Conservation (phyloP, 2,797 vertebrate genomes). For the Phoeniculus purpureus region DNA sequence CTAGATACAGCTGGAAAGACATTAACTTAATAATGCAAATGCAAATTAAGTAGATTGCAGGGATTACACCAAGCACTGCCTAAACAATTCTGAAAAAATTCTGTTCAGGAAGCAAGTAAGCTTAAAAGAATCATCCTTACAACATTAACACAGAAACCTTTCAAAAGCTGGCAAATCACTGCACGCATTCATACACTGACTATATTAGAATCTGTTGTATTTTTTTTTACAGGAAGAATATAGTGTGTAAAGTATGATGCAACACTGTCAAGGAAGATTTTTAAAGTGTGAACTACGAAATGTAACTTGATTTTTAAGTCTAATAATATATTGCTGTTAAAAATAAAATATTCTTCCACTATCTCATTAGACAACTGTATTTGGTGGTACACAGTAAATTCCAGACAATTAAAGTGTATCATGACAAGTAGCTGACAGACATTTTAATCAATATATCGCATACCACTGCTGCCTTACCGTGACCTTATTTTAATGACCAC, state of each 20-base stretch:
- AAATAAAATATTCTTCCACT: neutral
- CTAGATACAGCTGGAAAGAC: neutral
- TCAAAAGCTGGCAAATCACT: neutral
- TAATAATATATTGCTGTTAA: neutral
- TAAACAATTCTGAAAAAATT: neutral
- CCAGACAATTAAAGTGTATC: neutral
- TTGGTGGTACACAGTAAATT: neutral
- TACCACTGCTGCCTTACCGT: neutral
- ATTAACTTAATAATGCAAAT: neutral
- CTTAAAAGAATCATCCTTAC: neutral
- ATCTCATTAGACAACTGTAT: neutral
- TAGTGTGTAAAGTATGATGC: neutral
- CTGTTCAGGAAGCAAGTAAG: neutral
- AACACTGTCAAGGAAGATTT: neutral
- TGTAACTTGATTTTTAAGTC: neutral
- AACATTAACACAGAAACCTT: neutral
- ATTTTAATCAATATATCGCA: neutral
- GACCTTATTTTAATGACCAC: slow-evolving; percentile 53
- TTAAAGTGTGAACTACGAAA: neutral
- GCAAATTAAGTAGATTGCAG: neutral
- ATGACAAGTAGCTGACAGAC: neutral
- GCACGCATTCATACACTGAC: neutral
- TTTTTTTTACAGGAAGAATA: neutral
- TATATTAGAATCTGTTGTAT: neutral
- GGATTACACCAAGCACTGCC: neutral